Evolutionary conservation across 2,797 vertebrate genomes (phyloP).

Genomic region (Loris lydekkerianus): DNA sequence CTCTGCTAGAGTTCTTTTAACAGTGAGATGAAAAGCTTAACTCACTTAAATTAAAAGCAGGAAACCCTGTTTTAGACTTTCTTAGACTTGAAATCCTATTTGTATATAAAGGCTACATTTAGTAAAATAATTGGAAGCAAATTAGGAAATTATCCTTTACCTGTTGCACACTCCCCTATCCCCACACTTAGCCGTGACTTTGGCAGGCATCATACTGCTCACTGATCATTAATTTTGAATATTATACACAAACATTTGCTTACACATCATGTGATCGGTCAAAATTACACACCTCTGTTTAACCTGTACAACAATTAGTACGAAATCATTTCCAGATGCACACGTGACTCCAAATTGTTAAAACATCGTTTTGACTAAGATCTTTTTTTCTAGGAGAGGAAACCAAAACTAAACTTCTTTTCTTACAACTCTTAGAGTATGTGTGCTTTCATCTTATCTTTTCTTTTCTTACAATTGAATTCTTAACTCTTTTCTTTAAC

Average conservation of each 20-base stretch:
- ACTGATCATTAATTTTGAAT: not conserved
- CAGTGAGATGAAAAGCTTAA: not conserved
- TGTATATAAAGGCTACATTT: constrained; percentile 46
- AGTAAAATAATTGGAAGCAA: constrained; percentile 58
- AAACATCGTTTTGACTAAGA: not conserved
- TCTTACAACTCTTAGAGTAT: constrained; percentile 24
- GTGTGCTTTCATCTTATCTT: not conserved
- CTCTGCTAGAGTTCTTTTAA: not conserved
- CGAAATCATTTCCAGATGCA: not conserved
- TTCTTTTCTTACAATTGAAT: not conserved
- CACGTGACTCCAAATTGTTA: not conserved
- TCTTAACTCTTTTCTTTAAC: constrained; percentile 21
- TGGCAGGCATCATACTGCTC: not conserved
- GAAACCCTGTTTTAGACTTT: not conserved
- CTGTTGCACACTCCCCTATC: not conserved
- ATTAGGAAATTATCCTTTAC: constrained; percentile 18
- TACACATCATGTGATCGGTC: not conserved
- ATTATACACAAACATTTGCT: not conserved
- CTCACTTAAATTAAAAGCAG: not conserved
- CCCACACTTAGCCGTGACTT: not conserved
- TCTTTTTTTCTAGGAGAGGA: constrained; percentile 21
- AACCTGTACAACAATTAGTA: not conserved
- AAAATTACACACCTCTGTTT: not conserved
- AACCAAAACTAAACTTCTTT: constrained; percentile 21
- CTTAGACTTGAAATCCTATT: constrained; percentile 6